These are phyloP conservation scores for Columba janthina DNA, from an alignment of 2,113 vertebrate species.

Conservation along the genomic window DNA sequence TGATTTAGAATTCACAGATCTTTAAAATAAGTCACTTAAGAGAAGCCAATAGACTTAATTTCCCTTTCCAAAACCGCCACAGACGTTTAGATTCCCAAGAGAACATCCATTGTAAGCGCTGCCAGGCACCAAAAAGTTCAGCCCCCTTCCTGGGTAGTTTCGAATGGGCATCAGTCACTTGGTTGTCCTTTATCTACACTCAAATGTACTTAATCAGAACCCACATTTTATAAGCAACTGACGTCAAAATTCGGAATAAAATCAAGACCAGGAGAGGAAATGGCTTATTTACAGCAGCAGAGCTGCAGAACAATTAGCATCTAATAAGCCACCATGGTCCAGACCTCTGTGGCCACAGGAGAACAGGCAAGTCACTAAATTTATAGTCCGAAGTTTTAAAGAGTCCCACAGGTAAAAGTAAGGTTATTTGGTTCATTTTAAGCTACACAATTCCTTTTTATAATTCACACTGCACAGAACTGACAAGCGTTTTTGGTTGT, in stretches of 20 bases:
- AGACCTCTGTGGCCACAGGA: neutral
- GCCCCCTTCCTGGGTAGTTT: neutral
- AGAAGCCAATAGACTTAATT: conserved; percentile 19
- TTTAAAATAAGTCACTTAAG: neutral
- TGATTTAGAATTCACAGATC: neutral
- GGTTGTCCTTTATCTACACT: neutral
- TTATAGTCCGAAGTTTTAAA: neutral
- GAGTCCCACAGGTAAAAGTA: neutral
- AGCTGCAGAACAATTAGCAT: neutral
- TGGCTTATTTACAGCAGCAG: neutral
- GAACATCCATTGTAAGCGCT: neutral
- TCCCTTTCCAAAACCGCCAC: neutral
- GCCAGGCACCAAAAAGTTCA: conserved; percentile 40
- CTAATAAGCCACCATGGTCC: neutral
- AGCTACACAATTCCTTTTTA: neutral
- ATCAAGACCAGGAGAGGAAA: neutral
- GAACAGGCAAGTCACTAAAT: neutral
- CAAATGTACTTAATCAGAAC: neutral
- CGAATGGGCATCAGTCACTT: neutral
- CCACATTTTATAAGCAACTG: neutral
- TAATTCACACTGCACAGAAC: neutral
- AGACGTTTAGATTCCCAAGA: neutral
- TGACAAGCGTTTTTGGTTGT: neutral
- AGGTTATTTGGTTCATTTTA: neutral
- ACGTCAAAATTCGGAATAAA: neutral